These are phyloP conservation scores for Dryoscopus gambensis DNA, from an alignment of 2,113 vertebrate genomes.

Conservation along the genomic window DNA sequence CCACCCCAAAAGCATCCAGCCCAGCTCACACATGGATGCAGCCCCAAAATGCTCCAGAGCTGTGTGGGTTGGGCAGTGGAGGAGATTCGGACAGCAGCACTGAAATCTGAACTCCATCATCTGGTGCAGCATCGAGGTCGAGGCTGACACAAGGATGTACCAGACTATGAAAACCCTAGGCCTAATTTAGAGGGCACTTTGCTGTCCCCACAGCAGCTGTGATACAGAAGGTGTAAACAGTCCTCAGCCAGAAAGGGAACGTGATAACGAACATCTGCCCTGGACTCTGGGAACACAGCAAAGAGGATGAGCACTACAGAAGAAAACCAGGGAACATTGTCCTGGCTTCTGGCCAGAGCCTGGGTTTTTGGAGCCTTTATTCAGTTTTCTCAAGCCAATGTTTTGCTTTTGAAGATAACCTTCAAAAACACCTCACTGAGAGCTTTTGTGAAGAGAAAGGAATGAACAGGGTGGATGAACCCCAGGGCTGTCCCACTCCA, in stretches of 20 bases:
- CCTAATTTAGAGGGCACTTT: neutral
- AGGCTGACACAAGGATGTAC: neutral
- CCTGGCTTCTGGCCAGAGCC: neutral
- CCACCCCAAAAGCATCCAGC: neutral
- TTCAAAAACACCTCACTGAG: neutral
- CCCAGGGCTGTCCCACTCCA: neutral
- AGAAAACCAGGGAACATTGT: neutral
- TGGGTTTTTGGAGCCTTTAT: neutral
- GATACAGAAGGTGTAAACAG: fast-evolving
- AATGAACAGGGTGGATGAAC: neutral
- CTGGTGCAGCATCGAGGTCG: fast-evolving
- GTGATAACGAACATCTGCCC: neutral
- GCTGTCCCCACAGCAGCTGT: neutral
- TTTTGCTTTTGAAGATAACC: constrained; percentile 2
- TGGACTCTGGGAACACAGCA: neutral
- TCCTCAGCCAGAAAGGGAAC: neutral
- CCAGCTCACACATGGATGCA: fast-evolving
- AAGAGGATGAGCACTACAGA: neutral
- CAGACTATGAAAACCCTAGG: neutral
- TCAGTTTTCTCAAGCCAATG: neutral
- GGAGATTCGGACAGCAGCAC: neutral
- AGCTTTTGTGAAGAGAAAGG: neutral
- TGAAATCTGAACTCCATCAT: neutral
- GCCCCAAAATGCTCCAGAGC: neutral
- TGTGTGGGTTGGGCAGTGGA: neutral